Percentiles rank a stretch among this genome's conserved stretches.
Conservation (phyloP, 2,797 vertebrate genomes). For the Bradypus variegatus region DNA sequence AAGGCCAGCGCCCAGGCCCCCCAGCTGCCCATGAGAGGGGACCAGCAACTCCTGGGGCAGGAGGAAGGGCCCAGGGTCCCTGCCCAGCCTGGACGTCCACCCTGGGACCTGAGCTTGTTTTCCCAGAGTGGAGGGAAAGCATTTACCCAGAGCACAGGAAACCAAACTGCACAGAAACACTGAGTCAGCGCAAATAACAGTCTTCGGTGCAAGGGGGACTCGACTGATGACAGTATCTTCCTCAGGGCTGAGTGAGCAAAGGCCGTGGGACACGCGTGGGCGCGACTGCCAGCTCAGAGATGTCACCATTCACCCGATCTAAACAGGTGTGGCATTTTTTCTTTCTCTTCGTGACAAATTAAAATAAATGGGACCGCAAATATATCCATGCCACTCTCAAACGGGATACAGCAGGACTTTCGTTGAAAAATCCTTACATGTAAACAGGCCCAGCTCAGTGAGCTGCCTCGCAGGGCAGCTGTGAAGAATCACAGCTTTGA, state of each 20-base stretch:
- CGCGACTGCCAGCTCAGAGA: no score
- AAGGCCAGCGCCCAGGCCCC: background rate
- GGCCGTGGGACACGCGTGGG: no score
- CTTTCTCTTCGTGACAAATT: background rate
- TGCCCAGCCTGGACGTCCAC: background rate
- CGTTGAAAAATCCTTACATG: background rate
- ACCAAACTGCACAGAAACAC: background rate
- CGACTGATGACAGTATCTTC: background rate
- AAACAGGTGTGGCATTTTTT: background rate
- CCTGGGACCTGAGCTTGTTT: background rate
- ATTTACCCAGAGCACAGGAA: background rate
- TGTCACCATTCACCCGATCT: no score
- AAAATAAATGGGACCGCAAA: background rate
- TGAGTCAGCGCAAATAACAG: background rate
- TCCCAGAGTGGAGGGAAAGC: background rate
- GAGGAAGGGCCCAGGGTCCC: background rate
- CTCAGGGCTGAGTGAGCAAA: no score
- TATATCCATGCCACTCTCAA: background rate
- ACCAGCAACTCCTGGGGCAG: background rate
- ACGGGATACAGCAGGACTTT: background rate
- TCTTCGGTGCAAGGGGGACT: background rate
- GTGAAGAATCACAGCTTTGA: background rate
- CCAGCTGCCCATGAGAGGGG: background rate
- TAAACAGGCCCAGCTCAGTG: background rate
- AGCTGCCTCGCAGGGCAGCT: background rate